These are phyloP conservation scores for Mungos mungo DNA, from an alignment of 2,113 vertebrate genomes.

Conservation along the genomic window DNA sequence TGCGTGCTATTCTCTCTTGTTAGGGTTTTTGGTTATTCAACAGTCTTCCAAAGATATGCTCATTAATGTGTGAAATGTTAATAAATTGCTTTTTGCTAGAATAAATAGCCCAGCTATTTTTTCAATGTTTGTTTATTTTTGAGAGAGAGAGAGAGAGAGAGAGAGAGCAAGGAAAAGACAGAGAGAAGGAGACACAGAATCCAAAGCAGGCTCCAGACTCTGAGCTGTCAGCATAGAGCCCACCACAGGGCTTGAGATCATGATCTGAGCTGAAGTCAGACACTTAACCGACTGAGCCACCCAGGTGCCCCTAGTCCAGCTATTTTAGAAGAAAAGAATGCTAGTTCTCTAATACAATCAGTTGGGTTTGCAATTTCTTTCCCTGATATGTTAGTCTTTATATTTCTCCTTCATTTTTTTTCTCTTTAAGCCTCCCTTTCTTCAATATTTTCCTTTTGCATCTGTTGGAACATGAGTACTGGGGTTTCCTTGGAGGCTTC, in stretches of 20 bases:
- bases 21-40: not conserved
- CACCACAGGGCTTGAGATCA: no score
- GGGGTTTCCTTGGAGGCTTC: constrained; percentile 41
- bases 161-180: no score
- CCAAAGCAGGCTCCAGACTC: no score
- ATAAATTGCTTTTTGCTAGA: not conserved
- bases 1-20: not conserved
- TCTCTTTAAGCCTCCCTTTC: not conserved
- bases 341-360: not conserved
- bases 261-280: no score
- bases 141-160: no score
- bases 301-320: not conserved
- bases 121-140: no score
- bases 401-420: not conserved
- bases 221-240: no score
- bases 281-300: no score
- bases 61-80: not conserved
- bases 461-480: not conserved
- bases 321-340: not conserved
- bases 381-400: not conserved
- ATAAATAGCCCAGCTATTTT: not conserved
- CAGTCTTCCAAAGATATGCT: not conserved
- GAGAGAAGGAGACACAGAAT: no score
- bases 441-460: not conserved
- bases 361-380: not conserved